Base-by-base conservation (phyloP, 2,888 invertebrate species). In the Troilus luridus region DNA sequence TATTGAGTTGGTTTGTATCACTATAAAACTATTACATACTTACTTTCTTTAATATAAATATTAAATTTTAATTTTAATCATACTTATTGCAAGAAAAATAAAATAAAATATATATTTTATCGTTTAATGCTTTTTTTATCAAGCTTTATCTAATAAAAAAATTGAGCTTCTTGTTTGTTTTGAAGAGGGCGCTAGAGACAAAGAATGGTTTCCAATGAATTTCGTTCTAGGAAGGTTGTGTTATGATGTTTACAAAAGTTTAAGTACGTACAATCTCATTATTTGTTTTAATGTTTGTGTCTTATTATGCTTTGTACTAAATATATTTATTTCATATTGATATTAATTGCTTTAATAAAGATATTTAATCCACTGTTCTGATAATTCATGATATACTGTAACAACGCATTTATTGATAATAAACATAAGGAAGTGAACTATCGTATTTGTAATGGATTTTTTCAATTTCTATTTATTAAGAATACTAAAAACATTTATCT, bases 151-250 rank as follows among this genome's bases (percentile, higher is more conserved):
- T n/a, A 85, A 56, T 85, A n/a, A 56, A 85, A 10, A 56, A 56
- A 1, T 77, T 56, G 56, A 85, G 85, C 56, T 54, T 85, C 72
- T 56, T 85, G 85, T 85, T 90, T 90, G 90, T 90, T 90, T 90
- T 81, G 90, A 85, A 90, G 90, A 90, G 90, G 54, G 88, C 90
- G 90, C 90, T 90, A 56, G 19, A 56, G 58, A 27, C 85, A 88
- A 54, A 24, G 24, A 90, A 90, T 90, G 90, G 77, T 88, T 85
- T 90, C 90, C 54, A 54, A 88, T 60, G 90, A 88, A 85, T 41
- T 81, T 81, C 90, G 85, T 85, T 54, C 60, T 85, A 54, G 90
- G 88, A 90, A 90, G 90, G 90, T 90, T 90, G 58, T 90, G 81
- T 90, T 85, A 77, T 60, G 88, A 85, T 88, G 56, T 90, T 88